A percentile compares a stretch with the other conserved stretches of the same genome.
These are phyloP conservation scores for Panagrolaimus sp. DNA, from an alignment of 1,140 invertebrate species.

Conservation along the genomic window DNA sequence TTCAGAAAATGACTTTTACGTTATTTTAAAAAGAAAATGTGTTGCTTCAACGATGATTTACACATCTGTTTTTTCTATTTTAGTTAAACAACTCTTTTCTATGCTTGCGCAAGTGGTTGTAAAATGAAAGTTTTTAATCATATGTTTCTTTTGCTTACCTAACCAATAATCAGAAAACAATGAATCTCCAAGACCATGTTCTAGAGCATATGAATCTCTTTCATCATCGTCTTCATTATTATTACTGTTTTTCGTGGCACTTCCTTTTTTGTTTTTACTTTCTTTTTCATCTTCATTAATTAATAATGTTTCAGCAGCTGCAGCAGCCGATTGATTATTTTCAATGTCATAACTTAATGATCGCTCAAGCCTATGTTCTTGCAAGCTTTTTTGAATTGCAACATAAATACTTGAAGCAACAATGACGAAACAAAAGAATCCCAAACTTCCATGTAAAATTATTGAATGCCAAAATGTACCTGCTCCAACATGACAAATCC, in stretches of 20 bases:
- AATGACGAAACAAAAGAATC: background rate
- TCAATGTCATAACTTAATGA: background rate
- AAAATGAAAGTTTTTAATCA: no score
- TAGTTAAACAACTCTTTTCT: no score
- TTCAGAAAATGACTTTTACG: no score
- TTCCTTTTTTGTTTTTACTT: background rate
- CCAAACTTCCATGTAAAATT: background rate
- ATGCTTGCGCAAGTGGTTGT: no score
- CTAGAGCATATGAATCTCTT: background rate
- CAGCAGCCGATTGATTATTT: background rate
- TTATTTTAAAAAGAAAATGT: no score
- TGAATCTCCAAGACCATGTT: background rate
- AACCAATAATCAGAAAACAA: conserved; percentile 1
- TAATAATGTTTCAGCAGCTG: no score
- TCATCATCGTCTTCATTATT: background rate
- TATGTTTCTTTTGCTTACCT: background rate
- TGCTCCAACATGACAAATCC: background rate
- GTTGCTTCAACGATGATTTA: no score
- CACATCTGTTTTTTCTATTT: no score
- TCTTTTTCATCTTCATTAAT: background rate
- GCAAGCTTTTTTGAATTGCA: background rate
- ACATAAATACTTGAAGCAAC: background rate
- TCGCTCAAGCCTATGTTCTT: background rate
- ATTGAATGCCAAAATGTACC: background rate
- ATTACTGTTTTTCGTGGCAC: background rate